Percentiles rank a stretch among this genome's conserved stretches.
These are phyloP conservation scores for Drosophila insularis DNA, from an alignment of 1,140 invertebrate species.

Conservation along the genomic window DNA sequence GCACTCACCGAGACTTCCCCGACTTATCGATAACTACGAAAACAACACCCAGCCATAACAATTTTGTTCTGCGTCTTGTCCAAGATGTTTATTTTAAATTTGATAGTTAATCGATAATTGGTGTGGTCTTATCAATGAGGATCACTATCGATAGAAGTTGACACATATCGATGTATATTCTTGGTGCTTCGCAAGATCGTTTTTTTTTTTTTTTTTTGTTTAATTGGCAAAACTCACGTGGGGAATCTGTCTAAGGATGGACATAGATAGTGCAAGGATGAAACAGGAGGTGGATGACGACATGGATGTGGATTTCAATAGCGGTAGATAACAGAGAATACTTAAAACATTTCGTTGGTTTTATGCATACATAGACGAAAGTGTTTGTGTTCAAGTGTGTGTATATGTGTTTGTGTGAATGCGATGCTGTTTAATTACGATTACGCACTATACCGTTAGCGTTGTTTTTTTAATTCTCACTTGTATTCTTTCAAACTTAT, in stretches of 20 bases:
- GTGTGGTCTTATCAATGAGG: too few species aligned
- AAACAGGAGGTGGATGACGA: constrained; percentile 51
- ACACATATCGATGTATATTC: too few species aligned
- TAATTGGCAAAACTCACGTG: constrained; percentile 32
- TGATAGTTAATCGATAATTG: too few species aligned
- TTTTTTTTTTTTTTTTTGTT: constrained; percentile 45
- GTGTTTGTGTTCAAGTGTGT: constrained; percentile 6
- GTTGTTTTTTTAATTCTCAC: constrained; percentile 11
- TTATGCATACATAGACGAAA: neutral
- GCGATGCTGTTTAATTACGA: constrained; percentile 46
- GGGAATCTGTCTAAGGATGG: constrained; percentile 33
- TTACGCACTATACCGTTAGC: constrained; percentile 66
- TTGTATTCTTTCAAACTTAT: neutral
- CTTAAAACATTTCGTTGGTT: neutral
- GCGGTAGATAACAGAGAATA: constrained; percentile 42
- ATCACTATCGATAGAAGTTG: too few species aligned
- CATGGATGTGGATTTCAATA: constrained; percentile 13
- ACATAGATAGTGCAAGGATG: constrained; percentile 52
- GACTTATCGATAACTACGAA: too few species aligned
- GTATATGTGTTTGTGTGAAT: constrained; percentile 25
- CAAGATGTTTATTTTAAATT: too few species aligned
- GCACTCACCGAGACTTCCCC: too few species aligned
- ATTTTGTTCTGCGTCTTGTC: too few species aligned
- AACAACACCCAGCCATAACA: too few species aligned
- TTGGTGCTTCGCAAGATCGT: constrained; percentile 9